phyloP scores from a whole-genome alignment of 1,140 invertebrate species.

The Drosophila tani region DNA sequence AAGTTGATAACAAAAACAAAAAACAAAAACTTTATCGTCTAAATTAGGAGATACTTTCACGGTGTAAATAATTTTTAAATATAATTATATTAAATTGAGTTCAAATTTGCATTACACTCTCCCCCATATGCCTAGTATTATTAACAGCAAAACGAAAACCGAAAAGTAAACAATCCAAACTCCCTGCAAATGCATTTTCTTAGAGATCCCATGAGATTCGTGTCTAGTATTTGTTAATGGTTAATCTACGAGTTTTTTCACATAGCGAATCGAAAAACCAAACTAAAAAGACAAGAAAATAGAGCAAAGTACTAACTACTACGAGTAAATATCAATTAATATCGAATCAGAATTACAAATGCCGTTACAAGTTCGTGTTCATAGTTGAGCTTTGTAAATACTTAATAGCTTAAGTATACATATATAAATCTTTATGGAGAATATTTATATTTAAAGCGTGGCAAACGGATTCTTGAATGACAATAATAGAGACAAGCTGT shows the following conservation, averaged over 20 bases:
- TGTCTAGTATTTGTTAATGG: slow-evolving; percentile 50
- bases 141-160: slow-evolving; percentile 36
- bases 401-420: slow-evolving; percentile 81
- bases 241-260: slow-evolving; percentile 40
- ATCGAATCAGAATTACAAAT: slow-evolving; percentile 58
- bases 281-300: slow-evolving; percentile 39
- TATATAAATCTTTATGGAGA: slow-evolving; percentile 51
- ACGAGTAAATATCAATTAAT: slow-evolving; percentile 16
- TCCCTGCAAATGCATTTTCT: slow-evolving; percentile 43
- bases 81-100: slow-evolving; percentile 74
- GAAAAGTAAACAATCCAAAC: slow-evolving; percentile 20
- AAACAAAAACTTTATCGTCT: slow-evolving; percentile 48
- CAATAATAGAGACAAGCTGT: slow-evolving; percentile 48
- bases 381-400: slow-evolving; percentile 81
- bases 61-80: slow-evolving; percentile 79
- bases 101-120: slow-evolving; percentile 74
- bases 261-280: slow-evolving; percentile 15
- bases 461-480: slow-evolving; percentile 57
- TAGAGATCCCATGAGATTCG: slow-evolving; percentile 33
- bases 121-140: slow-evolving; percentile 58
- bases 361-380: slow-evolving; percentile 75
- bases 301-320: slow-evolving; percentile 22
- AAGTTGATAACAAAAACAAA: slow-evolving; percentile 19
- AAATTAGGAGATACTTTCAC: slow-evolving; percentile 66
- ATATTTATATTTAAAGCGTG: slow-evolving; percentile 55